Percentiles rank a stretch among this genome's conserved stretches.
phyloP scores from a whole-genome alignment of 2,888 invertebrate genomes.

The Lymantria dispar region DNA sequence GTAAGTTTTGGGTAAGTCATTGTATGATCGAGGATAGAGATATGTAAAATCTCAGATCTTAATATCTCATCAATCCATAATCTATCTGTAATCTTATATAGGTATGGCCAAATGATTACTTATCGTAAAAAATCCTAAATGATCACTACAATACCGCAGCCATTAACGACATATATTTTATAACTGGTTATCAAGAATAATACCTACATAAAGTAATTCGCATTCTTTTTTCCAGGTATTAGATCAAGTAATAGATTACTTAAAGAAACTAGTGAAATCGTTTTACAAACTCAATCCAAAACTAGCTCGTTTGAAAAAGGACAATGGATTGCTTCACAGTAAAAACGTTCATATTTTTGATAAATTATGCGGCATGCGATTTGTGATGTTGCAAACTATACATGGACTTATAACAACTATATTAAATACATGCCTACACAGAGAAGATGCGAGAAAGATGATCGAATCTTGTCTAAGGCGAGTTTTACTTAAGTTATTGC shows the following conservation, averaged over 20 bases:
- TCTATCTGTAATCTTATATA: no score
- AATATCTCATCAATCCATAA: no score
- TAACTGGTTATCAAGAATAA: no score
- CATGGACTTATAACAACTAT: conserved; percentile 79
- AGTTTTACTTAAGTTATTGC: conserved; percentile 15
- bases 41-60: no score
- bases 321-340: conserved; percentile 59
- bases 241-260: conserved; percentile 80
- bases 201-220: neutral
- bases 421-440: conserved; percentile 75
- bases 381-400: conserved; percentile 80
- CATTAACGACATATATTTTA: no score
- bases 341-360: conserved; percentile 80
- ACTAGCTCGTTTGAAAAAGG: conserved; percentile 69
- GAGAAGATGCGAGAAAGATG: conserved; percentile 82
- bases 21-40: no score
- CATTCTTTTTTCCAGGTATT: conserved; percentile 71
- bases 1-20: no score
- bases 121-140: no score
- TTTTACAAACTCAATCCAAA: conserved; percentile 79
- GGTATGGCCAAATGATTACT: no score
- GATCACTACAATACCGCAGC: no score
- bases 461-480: conserved; percentile 82
- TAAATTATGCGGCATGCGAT: conserved; percentile 76
- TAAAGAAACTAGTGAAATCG: conserved; percentile 75